Evolutionary conservation across 2,113 vertebrate genomes (phyloP).

Genomic region (Lathamus discolor): DNA sequence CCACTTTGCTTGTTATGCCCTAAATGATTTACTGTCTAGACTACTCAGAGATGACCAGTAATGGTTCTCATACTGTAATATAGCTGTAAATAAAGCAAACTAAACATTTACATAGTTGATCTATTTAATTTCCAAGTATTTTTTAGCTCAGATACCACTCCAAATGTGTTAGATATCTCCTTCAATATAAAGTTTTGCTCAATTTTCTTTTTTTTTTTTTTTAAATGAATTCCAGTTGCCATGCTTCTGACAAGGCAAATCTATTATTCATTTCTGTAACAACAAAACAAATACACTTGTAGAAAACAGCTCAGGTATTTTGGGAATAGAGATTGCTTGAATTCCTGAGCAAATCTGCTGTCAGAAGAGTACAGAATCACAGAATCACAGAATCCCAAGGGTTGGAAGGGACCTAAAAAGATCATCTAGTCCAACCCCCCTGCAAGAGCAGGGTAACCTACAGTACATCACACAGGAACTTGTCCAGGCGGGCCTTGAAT

Average conservation of each 20-base stretch:
- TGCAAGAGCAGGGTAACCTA: too few relatives aligned
- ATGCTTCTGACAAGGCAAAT: not conserved
- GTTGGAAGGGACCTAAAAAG: too few relatives aligned
- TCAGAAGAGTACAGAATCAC: not conserved
- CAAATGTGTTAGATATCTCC: not conserved
- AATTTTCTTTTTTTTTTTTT: not conserved
- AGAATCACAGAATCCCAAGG: too few relatives aligned
- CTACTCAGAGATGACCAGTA: not conserved
- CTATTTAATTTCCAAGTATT: not conserved
- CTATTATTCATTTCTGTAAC: not conserved
- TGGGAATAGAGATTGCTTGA: not conserved
- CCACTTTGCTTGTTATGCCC: not conserved
- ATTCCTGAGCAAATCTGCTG: not conserved
- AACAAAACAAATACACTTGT: not conserved
- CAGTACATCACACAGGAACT: too few relatives aligned
- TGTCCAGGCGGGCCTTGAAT: too few relatives aligned
- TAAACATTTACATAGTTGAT: not conserved
- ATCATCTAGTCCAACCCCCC: too few relatives aligned
- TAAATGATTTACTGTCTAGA: not conserved
- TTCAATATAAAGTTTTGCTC: not conserved
- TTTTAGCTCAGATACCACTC: not conserved
- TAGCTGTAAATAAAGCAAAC: not conserved
- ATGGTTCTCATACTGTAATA: not conserved
- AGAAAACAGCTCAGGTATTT: not conserved
- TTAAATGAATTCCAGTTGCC: not conserved